phyloP scores from a whole-genome alignment of 2,888 invertebrate species.

The Cotesia congregata region DNA sequence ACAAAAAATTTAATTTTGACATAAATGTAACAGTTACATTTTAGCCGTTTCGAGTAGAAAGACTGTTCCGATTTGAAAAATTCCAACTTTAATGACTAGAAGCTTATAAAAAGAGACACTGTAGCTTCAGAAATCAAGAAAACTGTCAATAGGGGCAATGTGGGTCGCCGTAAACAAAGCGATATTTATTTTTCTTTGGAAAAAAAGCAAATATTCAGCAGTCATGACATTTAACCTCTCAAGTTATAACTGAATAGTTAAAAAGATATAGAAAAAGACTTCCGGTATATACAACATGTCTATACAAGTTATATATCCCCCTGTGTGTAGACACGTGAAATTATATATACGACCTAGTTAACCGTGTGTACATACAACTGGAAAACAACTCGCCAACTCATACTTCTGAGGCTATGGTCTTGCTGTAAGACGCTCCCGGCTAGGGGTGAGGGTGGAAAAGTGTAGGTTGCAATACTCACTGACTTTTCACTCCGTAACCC shows the following conservation, averaged over 20 bases:
- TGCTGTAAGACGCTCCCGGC: not conserved
- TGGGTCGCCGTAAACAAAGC: no score
- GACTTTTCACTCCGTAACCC: slow-evolving; percentile 1
- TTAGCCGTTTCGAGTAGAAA: no score
- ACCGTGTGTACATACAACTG: slow-evolving; percentile 10
- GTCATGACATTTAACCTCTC: slow-evolving; percentile 38
- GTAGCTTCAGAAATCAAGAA: no score
- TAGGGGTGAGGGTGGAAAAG: not conserved
- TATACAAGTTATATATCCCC: slow-evolving; percentile 17
- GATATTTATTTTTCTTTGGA: not conserved
- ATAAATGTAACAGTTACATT: no score
- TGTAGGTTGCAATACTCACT: not conserved
- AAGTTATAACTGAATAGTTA: slow-evolving; percentile 16
- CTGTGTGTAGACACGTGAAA: slow-evolving; percentile 8
- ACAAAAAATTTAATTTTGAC: no score
- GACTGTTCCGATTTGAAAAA: no score
- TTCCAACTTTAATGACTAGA: no score
- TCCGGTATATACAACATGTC: slow-evolving; percentile 36
- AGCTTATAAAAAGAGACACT: no score
- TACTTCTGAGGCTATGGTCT: not conserved
- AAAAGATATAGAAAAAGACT: slow-evolving; percentile 22
- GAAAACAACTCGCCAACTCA: slow-evolving; percentile 14
- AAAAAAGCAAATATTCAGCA: slow-evolving; percentile 3
- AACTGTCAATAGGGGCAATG: no score
- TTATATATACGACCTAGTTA: slow-evolving; percentile 36